Conservation (phyloP, 2,888 invertebrate species). For the Folsomia manolachei region DNA sequence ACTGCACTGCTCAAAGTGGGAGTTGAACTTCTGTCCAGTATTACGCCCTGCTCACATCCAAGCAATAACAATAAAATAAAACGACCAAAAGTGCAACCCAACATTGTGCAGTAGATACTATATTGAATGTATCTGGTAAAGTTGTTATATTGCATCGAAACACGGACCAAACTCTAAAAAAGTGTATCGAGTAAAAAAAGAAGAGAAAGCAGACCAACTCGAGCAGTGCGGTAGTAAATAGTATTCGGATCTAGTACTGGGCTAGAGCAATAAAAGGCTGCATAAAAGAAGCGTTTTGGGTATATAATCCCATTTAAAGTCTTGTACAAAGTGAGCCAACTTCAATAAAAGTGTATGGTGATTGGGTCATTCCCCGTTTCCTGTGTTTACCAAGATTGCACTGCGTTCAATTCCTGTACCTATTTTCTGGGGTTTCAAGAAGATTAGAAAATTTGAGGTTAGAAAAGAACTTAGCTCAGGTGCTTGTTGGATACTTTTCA, state of each 20-base stretch:
- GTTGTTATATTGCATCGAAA: no score
- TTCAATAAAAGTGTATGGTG: slow-evolving; percentile 15
- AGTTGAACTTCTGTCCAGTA: no score
- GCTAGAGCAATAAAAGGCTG: slow-evolving; percentile 2
- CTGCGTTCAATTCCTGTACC: not conserved
- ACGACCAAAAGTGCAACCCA: not conserved
- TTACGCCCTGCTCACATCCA: not conserved
- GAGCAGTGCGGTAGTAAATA: no score
- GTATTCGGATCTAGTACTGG: no score
- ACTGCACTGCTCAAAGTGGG: no score
- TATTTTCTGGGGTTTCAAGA: slow-evolving; percentile 6
- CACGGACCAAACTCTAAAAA: not conserved
- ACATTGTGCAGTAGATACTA: not conserved
- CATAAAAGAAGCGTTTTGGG: slow-evolving; percentile 9
- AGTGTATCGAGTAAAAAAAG: not conserved
- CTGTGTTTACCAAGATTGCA: slow-evolving; percentile 15
- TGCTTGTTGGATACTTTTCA: no score
- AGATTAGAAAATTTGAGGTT: slow-evolving; percentile 6
- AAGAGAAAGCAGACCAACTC: slow-evolving; percentile 3
- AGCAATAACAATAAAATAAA: slow-evolving; percentile 8
- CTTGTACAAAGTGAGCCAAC: slow-evolving; percentile 14
- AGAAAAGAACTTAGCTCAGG: no score
- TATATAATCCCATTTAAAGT: slow-evolving; percentile 17
- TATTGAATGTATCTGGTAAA: not conserved
- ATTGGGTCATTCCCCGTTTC: slow-evolving; percentile 16